Evolutionary conservation across 2,888 invertebrate species (phyloP).

Genomic region (Pachymerium ferrugineum): DNA sequence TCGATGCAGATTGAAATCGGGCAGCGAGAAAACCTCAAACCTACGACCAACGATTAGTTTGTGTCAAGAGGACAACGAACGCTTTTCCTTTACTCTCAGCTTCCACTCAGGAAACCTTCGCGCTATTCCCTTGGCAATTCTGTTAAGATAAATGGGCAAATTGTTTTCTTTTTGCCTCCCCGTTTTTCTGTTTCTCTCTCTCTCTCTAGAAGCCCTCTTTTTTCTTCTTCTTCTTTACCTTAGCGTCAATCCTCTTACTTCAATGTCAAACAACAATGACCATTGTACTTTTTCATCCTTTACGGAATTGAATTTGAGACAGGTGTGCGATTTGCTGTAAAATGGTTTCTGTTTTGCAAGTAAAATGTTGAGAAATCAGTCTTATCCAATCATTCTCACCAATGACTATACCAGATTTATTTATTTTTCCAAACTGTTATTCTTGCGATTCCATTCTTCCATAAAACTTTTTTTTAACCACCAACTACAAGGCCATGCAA

Average conservation of each 20-base stretch:
- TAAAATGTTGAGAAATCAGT: neutral
- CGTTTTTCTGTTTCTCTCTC: neutral
- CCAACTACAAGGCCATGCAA: too few species aligned
- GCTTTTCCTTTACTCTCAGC: neutral
- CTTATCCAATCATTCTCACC: neutral
- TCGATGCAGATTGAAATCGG: constrained; percentile 20
- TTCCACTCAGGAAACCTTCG: neutral
- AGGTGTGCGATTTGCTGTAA: constrained; percentile 4
- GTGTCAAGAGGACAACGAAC: constrained; percentile 27
- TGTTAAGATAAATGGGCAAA: constrained; percentile 19
- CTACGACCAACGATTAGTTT: constrained; percentile 6
- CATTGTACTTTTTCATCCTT: constrained; percentile 10
- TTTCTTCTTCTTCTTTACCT: neutral
- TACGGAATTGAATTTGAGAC: constrained; percentile 17
- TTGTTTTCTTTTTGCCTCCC: constrained; percentile 20
- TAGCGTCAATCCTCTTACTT: constrained; percentile 12
- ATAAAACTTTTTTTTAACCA: too few species aligned
- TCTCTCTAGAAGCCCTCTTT: too few species aligned
- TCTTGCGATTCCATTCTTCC: too few species aligned
- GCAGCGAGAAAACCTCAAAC: constrained; percentile 23
- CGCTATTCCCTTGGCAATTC: neutral
- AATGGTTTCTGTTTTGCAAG: neutral
- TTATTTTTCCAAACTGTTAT: neutral
- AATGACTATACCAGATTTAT: neutral
- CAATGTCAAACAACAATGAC: constrained; percentile 21